phyloP scores from a whole-genome alignment of 1,140 invertebrate species.

The Branchinecta lynchi region DNA sequence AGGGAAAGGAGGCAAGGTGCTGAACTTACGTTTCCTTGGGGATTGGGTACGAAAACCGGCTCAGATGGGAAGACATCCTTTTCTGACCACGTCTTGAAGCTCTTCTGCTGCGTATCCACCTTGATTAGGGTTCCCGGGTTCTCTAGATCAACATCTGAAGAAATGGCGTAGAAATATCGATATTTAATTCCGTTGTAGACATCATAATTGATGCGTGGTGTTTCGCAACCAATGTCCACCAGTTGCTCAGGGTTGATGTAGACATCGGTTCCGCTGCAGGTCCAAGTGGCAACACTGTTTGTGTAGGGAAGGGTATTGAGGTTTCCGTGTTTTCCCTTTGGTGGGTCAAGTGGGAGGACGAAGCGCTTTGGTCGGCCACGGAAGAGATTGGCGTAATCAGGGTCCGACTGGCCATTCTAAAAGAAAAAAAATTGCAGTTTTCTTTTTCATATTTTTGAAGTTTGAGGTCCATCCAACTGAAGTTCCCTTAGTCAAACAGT shows the following conservation, averaged over 20 bases:
- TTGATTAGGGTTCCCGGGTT: constrained; percentile 48
- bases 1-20: not conserved
- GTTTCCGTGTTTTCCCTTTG: constrained; percentile 29
- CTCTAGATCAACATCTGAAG: constrained; percentile 60
- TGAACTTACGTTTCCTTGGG: constrained; percentile 42
- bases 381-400: constrained; percentile 60
- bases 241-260: constrained; percentile 46
- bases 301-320: constrained; percentile 34
- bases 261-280: constrained; percentile 33
- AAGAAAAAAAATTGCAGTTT: not conserved
- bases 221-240: constrained; percentile 61
- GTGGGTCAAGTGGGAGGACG: constrained; percentile 40
- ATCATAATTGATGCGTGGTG: constrained; percentile 59
- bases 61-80: constrained; percentile 62
- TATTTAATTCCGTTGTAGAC: constrained; percentile 45
- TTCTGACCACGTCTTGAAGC: constrained; percentile 52
- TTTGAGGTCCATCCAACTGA: not conserved
- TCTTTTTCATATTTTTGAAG: constrained; percentile 11
- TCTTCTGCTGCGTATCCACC: constrained; percentile 34
- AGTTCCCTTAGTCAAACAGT: not conserved
- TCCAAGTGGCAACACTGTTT: constrained; percentile 36
- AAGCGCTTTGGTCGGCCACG: constrained; percentile 55
- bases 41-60: constrained; percentile 62
- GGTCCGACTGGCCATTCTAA: constrained; percentile 58
- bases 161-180: constrained; percentile 74